These are phyloP conservation scores for Bombus affinis DNA, from an alignment of 1,140 invertebrate species.

Conservation along the genomic window DNA sequence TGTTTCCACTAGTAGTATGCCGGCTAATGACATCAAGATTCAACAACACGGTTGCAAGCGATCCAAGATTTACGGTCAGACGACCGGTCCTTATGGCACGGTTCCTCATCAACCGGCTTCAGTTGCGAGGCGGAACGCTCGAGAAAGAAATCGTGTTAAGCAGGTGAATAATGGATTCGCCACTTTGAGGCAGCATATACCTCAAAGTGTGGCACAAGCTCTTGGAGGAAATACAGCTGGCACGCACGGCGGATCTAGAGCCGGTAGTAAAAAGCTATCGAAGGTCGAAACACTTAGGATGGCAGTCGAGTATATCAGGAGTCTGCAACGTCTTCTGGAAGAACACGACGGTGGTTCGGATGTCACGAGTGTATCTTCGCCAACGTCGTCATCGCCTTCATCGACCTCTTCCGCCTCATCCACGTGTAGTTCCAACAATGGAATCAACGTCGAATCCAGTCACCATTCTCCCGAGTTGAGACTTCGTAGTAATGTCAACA, in stretches of 20 bases:
- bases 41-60: constrained; percentile 71
- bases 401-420: constrained; percentile 63
- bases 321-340: constrained; percentile 92
- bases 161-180: constrained; percentile 97
- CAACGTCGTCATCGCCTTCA: constrained; percentile 62
- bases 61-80: constrained; percentile 75
- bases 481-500: constrained; percentile 59
- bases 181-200: constrained; percentile 93
- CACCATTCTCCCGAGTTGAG: constrained; percentile 55
- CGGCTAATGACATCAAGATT: constrained; percentile 59
- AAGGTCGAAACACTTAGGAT: constrained; percentile 97
- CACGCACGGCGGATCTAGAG: constrained; percentile 86
- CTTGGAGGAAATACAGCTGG: constrained; percentile 79
- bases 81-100: constrained; percentile 80
- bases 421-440: constrained; percentile 51
- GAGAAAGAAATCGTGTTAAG: constrained; percentile 96
- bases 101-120: constrained; percentile 88
- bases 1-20: constrained; percentile 70
- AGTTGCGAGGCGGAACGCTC: constrained; percentile 94
- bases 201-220: constrained; percentile 88
- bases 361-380: constrained; percentile 59
- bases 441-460: constrained; percentile 30
- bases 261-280: constrained; percentile 91
- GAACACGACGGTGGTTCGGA: constrained; percentile 84
- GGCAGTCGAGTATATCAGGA: constrained; percentile 97